Base-by-base conservation (phyloP, 1,140 invertebrate species). In the Bombus picipes region DNA sequence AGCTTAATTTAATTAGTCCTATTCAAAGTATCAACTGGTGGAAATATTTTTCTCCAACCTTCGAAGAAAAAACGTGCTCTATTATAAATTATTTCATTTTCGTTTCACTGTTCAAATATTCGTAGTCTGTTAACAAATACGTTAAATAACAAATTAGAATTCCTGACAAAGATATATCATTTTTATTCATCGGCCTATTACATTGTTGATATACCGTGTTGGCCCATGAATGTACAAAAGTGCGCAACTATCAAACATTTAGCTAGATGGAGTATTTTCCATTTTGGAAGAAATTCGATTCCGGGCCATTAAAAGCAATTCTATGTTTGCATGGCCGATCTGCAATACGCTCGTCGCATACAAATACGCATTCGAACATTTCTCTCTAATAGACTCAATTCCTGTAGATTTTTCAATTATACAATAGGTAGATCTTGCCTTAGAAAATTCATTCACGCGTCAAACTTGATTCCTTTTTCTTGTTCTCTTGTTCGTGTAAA, bases 291-390 rank as follows among this genome's bases (percentile, higher is more conserved):
- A 53, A 77, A 77, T 71, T 83, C 62, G 43, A 83, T 83, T 83
- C n/a, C 37, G 34, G 32, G 10, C 73, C 65, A 83, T 83, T 83
- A 83, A 83, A 83, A 83, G 81, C 81, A 77, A 83, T 83, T 77
- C 74, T 77, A n/a, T 83, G 81, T 83, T 77, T 53, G 37, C 57
- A 66, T n/a, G 57, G 43, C 2, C 43, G 43, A 77, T 83, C 74
- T 34, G 65, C 37, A 34, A 70, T 28, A 76, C 22, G 34, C 57
- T 28, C 28, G 34, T 53, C 22, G 41, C 34, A 15, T 76, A 65
- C 39, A 71, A 82, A 74, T 47, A 65, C 71, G 81, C 53, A 66
- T 25, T 57, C 37, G 1, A 34, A 34, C n/a, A 37, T 77, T 77
- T 62, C 81, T 32, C 43, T 83, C 3, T 39, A 75, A 83, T 68